Evolutionary conservation across 2,113 vertebrate genomes (phyloP), one percentile per base, ranked within the genome.

Genomic region (Passer montanus): DNA sequence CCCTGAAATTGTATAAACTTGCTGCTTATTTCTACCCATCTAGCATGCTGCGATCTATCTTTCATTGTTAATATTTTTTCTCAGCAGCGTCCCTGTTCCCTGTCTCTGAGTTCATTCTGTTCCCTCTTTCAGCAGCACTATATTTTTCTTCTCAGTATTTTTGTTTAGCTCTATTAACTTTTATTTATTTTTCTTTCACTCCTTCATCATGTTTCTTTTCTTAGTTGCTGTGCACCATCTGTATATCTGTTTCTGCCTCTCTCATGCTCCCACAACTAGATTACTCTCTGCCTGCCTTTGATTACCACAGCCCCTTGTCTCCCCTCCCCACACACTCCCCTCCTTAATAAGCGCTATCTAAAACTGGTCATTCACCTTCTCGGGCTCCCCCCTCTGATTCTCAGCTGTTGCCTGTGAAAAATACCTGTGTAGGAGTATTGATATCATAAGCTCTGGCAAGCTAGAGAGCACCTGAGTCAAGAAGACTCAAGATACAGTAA

Each of bases 121-220:
- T 96, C 90, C 59, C 47, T 89, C 74, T 84, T 95, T 90, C 90
- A 93, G 56, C 41, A 93, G 47, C 73, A 56, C 85, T 84, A 49
- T 95, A 96, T 96, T 96, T 96, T 90, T 95, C 92, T 68, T 96
- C 94, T 86, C 90, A 93, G 92, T 96, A 89, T 92, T 96, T 97
- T 95, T 92, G 94, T 94, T 97, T 95, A 96, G 96, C 93, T 97
- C 95, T 97, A 95, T 97, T 97, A 96, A 97, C 90, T 96, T 96
- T 96, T 97, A 96, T 97, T 97, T 97, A 97, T 97, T 96, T 95
- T 96, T 90, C 92, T 95, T 92, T 84, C 88, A 60, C 56, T 96
- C 90, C 76, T 97, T 94, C 90, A 86, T 87, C 72, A 56, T 95
- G 94, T 95, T 95, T 96, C 94, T 95, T 94, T 93, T 90, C 92